Evolutionary conservation across 1,140 invertebrate genomes (phyloP).

Genomic region (Halotydeus destructor): DNA sequence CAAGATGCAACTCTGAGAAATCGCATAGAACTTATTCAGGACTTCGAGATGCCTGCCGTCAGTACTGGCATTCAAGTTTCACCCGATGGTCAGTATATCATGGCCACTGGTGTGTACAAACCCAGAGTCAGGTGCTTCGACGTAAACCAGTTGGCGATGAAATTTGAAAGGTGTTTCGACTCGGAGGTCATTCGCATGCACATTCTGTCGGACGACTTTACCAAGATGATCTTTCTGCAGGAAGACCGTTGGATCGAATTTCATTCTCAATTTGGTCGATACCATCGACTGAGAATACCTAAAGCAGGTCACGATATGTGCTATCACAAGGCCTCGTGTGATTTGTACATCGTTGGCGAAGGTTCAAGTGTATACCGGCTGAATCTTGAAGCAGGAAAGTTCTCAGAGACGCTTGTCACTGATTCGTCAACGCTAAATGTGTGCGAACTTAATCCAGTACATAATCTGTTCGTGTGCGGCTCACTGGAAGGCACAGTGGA

Average conservation of each 20-base stretch:
- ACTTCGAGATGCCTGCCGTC: conserved; percentile 94
- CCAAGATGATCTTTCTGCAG: conserved; percentile 42
- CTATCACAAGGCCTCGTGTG: conserved; percentile 71
- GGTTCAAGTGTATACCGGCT: conserved; percentile 83
- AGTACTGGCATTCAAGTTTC: conserved; percentile 64
- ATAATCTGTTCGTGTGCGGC: conserved; percentile 67
- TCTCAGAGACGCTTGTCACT: conserved; percentile 57
- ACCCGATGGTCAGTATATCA: conserved; percentile 75
- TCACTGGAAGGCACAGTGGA: conserved; percentile 80
- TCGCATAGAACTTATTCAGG: conserved; percentile 88
- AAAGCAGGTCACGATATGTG: conserved; percentile 83
- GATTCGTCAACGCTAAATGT: conserved; percentile 56
- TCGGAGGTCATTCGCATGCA: conserved; percentile 76
- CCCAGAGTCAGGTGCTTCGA: conserved; percentile 89
- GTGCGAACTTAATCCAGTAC: conserved; percentile 63
- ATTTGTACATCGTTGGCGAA: conserved; percentile 72
- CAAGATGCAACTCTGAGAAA: conserved; percentile 57
- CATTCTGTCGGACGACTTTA: conserved; percentile 68
- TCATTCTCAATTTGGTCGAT: conserved; percentile 72
- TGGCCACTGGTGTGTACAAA: conserved; percentile 81
- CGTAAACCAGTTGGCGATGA: conserved; percentile 81
- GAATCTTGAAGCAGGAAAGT: conserved; percentile 86
- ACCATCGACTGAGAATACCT: conserved; percentile 75
- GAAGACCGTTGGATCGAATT: conserved; percentile 70
- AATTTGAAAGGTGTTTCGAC: conserved; percentile 96